These are phyloP conservation scores for Drosophila subsilvestris DNA, from an alignment of 2,888 invertebrate species.

Conservation along the genomic window DNA sequence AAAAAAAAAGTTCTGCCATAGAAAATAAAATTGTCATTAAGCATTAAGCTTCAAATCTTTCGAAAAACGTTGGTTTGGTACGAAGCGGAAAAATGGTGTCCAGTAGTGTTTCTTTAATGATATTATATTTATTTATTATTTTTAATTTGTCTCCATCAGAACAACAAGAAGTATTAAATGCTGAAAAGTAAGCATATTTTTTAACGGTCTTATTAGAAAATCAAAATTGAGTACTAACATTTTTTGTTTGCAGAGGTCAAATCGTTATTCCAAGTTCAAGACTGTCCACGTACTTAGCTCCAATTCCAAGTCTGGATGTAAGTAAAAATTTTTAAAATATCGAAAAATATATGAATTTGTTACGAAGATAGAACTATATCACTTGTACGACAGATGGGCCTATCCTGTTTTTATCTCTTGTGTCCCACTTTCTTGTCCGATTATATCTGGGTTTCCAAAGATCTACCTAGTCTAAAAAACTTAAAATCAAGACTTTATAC, in stretches of 20 bases:
- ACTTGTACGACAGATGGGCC: not conserved
- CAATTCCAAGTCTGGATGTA: slow-evolving; percentile 74
- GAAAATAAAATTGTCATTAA: no score
- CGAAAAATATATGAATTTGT: not conserved
- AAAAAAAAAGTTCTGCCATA: no score
- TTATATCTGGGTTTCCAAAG: no score
- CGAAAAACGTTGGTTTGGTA: no score
- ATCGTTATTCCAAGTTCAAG: slow-evolving; percentile 57
- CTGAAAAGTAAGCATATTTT: slow-evolving; percentile 57
- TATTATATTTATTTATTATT: slow-evolving; percentile 20
- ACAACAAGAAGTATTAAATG: slow-evolving; percentile 58
- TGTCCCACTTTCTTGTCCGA: no score
- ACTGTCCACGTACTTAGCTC: slow-evolving; percentile 64
- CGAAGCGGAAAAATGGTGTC: no score
- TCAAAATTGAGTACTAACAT: not conserved
- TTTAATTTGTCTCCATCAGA: slow-evolving; percentile 32
- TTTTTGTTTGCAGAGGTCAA: slow-evolving; percentile 37
- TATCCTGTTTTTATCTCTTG: not conserved
- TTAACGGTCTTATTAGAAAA: not conserved
- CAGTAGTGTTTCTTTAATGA: not conserved
- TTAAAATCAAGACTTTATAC: no score
- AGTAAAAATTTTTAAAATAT: slow-evolving; percentile 42
- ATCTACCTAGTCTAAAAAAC: no score
- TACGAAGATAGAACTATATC: not conserved
- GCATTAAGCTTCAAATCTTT: no score